phyloP scores from a whole-genome alignment of 2,797 vertebrate species.

The Potorous gilbertii region DNA sequence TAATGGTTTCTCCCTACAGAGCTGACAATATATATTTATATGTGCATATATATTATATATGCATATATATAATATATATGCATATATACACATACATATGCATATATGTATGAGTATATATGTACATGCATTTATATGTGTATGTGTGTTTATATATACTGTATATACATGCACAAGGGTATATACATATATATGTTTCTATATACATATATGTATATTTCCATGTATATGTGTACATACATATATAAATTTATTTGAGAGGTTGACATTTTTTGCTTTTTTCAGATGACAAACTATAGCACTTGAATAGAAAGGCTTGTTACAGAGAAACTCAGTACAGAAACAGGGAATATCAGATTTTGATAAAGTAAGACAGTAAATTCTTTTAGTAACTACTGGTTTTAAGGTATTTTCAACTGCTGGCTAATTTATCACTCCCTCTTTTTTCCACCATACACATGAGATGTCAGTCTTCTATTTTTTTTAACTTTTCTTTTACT shows the following conservation, averaged over 20 bases:
- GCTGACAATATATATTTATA: not conserved
- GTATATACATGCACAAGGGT: not conserved
- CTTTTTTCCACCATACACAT: not conserved
- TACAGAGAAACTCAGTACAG: not conserved
- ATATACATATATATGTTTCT: not conserved
- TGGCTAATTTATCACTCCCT: not conserved
- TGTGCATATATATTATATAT: not conserved
- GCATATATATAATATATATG: no score
- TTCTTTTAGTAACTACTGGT: not conserved
- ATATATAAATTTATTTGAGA: not conserved
- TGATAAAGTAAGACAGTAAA: not conserved
- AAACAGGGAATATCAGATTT: not conserved
- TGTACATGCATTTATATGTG: no score
- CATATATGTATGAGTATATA: no score
- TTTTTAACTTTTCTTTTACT: not conserved
- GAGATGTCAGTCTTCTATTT: not conserved
- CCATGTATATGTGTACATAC: not conserved
- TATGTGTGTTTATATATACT: not conserved
- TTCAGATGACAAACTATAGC: not conserved
- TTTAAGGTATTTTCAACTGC: not conserved
- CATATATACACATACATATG: not conserved
- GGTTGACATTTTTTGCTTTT: not conserved
- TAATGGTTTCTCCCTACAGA: not conserved
- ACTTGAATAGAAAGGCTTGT: not conserved
- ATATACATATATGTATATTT: not conserved